phyloP scores from a whole-genome alignment of 2,797 vertebrate species.

The Lagocephalus sceleratus region DNA sequence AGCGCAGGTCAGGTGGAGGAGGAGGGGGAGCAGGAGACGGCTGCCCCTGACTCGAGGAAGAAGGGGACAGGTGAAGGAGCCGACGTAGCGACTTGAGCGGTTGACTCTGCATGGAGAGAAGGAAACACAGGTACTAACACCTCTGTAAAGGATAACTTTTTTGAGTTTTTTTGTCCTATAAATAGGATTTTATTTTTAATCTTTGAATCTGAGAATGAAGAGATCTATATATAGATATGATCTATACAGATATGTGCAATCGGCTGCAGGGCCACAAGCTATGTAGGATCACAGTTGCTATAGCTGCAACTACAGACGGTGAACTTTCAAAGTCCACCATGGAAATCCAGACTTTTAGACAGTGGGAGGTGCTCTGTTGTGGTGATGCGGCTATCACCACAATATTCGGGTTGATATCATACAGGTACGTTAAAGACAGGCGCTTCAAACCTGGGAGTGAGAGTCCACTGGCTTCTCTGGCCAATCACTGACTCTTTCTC shows the following conservation, averaged over 20 bases:
- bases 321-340: no score
- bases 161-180: no score
- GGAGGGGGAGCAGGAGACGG: constrained; percentile 79
- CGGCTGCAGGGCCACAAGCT: no score
- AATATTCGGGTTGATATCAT: no score
- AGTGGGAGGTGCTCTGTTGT: no score
- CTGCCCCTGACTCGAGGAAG: constrained; percentile 71
- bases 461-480: constrained; percentile 91
- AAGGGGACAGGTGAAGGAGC: constrained; percentile 89
- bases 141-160: background rate
- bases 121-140: constrained; percentile 2
- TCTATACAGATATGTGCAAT: no score
- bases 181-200: constrained; percentile 1
- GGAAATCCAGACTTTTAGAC: no score
- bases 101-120: constrained; percentile 81
- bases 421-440: background rate
- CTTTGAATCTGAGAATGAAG: no score
- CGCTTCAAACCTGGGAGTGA: constrained; percentile 84
- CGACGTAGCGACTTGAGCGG: constrained; percentile 94
- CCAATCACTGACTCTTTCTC: constrained; percentile 77
- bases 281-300: no score
- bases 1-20: constrained; percentile 87
- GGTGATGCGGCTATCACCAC: no score
- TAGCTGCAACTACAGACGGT: no score
- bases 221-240: no score